Evolutionary conservation across 2,797 vertebrate species (phyloP).

Genomic region (Sparus aurata): DNA sequence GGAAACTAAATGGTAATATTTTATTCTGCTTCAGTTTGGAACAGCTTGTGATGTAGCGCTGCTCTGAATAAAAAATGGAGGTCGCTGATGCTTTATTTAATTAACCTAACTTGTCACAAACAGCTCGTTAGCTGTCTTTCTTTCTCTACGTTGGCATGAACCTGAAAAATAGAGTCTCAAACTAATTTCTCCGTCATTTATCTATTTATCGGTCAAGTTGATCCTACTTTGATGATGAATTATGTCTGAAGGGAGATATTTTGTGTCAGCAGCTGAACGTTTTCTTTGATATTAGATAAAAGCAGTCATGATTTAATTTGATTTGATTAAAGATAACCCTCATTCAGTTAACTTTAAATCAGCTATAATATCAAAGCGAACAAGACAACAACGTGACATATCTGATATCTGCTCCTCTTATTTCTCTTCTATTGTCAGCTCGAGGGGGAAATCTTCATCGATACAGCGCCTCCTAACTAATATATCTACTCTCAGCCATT

Average conservation of each 20-base stretch:
- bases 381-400: no score
- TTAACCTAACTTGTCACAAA: not conserved
- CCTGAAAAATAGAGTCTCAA: not conserved
- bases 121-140: not conserved
- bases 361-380: not conserved
- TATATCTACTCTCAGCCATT: no score
- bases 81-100: not conserved
- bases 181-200: no score
- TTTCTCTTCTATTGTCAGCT: no score
- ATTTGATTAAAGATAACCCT: not conserved
- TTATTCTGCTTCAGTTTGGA: not conserved
- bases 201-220: no score
- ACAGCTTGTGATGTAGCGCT: not conserved
- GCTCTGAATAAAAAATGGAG: not conserved
- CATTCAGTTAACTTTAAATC: not conserved
- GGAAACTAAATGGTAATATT: constrained; percentile 33
- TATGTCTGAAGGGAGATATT: not conserved
- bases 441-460: no score
- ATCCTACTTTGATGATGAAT: not conserved
- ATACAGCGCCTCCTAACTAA: no score
- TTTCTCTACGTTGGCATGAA: not conserved
- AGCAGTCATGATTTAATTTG: not conserved
- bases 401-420: no score
- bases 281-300: not conserved
- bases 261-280: not conserved